Base-by-base conservation (phyloP, 2,888 invertebrate genomes). In the Megastigmus dorsalis region DNA sequence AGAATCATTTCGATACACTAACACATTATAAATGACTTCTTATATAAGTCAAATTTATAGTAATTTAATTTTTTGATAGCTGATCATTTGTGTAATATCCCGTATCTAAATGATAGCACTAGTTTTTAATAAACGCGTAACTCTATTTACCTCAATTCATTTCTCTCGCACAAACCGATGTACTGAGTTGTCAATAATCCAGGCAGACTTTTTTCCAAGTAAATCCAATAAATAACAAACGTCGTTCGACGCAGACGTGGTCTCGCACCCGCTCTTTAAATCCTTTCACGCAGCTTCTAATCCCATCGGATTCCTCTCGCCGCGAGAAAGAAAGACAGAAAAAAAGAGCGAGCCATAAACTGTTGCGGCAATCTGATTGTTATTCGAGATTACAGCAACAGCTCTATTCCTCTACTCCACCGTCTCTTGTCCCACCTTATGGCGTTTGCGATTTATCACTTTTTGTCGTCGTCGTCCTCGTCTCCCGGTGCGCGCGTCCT, bases 341-440 rank as follows among this genome's bases (percentile, higher is more conserved):
- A 45, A 4, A 52, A 36, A n/a, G 15, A 67, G 13, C 18, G 20
- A 59, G 23, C 6, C 48, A 33, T 45, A 57, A 43, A 45, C 50
- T 20, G 55, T 45, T 45, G 33, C 45, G 33, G 33, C 55, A 48
- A 67, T 69, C 36, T 28, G 69, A 69, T 69, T 52, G 38, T 60
- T 36, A 52, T 57, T 59, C 28, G 69, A 69, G 69, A 69, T 59
- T 41, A 38, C 41, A 15, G 45, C 66, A 55, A 66, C 41, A 15
- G 36, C 41, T 38, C 43, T 30, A n/a, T n/a, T n/a, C n/a, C n/a
- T n/a, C n/a, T 26, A 26, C 2, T 15, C 26, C 18, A 15, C n/a
- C 10, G 20, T n/a, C 23, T 45, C 23, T 57, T 33, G 59, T 38
- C 59, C 65, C 28, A 7, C 38, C 33, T 15, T 20, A 30, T 23